These are phyloP conservation scores for Alexandromys fortis DNA, from an alignment of 2,113 vertebrate species.

Conservation along the genomic window DNA sequence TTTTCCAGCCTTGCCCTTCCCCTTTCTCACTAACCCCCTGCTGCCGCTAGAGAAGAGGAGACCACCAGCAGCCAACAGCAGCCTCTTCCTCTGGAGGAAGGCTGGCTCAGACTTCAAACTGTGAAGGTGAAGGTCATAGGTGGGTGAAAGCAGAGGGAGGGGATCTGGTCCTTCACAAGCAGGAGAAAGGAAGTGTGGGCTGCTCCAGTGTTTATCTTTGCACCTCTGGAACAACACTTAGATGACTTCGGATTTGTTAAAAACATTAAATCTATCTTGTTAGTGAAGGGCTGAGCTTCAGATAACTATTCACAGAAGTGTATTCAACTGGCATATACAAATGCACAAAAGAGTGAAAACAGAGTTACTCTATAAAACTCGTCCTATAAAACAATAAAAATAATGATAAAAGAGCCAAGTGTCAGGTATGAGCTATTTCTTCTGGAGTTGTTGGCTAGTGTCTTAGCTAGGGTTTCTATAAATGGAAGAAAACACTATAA, in stretches of 20 bases:
- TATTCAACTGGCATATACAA: background rate
- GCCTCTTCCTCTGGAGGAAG: background rate
- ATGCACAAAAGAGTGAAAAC: background rate
- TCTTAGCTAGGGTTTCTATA: background rate
- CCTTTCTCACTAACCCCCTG: background rate
- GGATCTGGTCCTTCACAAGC: background rate
- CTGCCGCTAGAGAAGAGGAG: background rate
- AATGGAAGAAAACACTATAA: background rate
- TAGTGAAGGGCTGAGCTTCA: background rate
- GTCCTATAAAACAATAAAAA: background rate
- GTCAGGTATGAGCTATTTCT: background rate
- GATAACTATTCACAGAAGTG: background rate
- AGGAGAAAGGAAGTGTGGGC: background rate
- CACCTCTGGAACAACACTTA: background rate
- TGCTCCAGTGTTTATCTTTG: background rate
- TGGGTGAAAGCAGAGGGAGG: background rate
- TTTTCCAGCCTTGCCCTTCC: background rate
- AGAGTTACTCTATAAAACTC: background rate
- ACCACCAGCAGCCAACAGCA: background rate
- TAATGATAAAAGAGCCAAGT: background rate
- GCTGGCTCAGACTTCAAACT: background rate
- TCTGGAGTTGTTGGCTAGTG: background rate
- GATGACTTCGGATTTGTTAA: background rate
- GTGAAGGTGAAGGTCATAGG: background rate
- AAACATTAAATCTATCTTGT: background rate